Conservation (phyloP, 2,888 invertebrate genomes). For the Cantharis lateralis region DNA sequence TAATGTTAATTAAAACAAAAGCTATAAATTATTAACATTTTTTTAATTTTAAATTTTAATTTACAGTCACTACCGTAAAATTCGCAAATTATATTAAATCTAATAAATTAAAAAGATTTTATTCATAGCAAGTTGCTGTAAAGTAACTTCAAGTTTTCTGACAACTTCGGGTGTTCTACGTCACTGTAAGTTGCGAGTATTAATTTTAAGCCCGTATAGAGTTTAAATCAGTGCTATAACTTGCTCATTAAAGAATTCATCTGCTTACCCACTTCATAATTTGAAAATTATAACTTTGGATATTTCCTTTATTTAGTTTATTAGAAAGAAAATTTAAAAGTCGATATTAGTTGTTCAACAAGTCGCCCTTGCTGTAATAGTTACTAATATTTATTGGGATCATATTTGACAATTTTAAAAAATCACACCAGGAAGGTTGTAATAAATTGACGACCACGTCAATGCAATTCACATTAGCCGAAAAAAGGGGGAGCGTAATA, state of each 20-base stretch:
- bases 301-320: background rate
- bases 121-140: background rate
- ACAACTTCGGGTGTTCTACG: background rate
- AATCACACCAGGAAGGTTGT: background rate
- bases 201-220: background rate
- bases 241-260: background rate
- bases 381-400: background rate
- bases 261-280: background rate
- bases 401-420: background rate
- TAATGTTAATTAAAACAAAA: slow-evolving; percentile 21
- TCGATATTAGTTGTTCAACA: background rate
- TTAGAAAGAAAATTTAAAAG: background rate
- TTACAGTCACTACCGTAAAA: background rate
- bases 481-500: background rate
- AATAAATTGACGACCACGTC: background rate
- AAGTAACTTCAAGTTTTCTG: slow-evolving; percentile 1
- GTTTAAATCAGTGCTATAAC: background rate
- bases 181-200: background rate
- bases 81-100: background rate
- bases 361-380: background rate
- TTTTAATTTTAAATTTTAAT: background rate
- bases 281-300: background rate
- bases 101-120: slow-evolving; percentile 1
- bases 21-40: slow-evolving; percentile 8
- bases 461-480: background rate